A percentile compares a stretch with the other conserved stretches of the same genome.
phyloP scores from a whole-genome alignment of 35 echinoderm and acorn worm genomes.

The Anneissia japonica region DNA sequence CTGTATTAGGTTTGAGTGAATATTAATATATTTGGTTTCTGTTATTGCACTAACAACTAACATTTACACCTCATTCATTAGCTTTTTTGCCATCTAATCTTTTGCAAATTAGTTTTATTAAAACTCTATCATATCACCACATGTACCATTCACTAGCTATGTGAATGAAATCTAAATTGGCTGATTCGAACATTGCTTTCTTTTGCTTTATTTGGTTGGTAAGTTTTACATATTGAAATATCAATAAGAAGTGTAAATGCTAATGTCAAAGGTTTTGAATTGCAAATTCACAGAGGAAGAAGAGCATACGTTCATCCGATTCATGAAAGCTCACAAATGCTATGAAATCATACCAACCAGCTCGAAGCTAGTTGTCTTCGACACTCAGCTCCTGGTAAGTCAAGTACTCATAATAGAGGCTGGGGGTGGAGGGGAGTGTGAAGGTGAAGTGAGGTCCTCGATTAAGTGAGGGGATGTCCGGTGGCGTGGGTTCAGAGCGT shows the following conservation, averaged over 20 bases:
- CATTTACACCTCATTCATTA: too few relatives aligned
- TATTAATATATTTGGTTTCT: too few relatives aligned
- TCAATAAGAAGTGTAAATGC: not conserved
- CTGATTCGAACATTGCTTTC: not conserved
- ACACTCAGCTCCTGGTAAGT: conserved; percentile 70
- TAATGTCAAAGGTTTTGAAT: not conserved
- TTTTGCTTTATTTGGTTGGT: not conserved
- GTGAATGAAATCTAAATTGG: conserved; percentile 3
- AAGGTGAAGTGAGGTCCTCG: too few relatives aligned
- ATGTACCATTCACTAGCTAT: not conserved
- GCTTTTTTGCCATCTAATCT: too few relatives aligned
- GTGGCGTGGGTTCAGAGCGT: too few relatives aligned
- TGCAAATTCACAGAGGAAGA: conserved; percentile 65
- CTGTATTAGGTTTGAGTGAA: too few relatives aligned
- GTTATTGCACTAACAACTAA: too few relatives aligned
- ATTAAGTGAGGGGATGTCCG: too few relatives aligned
- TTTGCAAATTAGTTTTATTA: too few relatives aligned
- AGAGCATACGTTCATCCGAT: conserved; percentile 83
- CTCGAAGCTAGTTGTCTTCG: conserved; percentile 96
- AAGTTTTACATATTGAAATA: too few relatives aligned
- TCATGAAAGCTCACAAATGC: conserved; percentile 98
- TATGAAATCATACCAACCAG: conserved; percentile 99
- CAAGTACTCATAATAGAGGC: not conserved
- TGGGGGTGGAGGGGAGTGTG: too few relatives aligned
- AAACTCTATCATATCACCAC: too few relatives aligned